Evolutionary conservation across 2,888 invertebrate genomes (phyloP).

Genomic region (Willowsia nigromaculata): DNA sequence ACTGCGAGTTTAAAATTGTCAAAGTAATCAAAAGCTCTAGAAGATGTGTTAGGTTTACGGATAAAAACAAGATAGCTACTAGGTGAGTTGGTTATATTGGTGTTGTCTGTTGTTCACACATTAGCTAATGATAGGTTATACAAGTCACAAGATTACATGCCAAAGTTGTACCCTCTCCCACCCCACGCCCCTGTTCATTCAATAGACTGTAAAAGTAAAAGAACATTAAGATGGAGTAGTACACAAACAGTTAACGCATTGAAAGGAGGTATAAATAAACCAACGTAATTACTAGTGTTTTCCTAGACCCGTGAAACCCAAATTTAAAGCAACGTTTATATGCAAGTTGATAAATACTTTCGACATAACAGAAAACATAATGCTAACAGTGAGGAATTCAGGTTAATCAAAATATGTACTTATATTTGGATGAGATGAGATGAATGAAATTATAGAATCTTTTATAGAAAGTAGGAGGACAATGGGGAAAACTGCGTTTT

Average conservation of each 20-base stretch:
- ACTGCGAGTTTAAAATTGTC: slow-evolving; percentile 1
- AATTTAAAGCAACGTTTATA: too few species aligned
- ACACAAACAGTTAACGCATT: too few species aligned
- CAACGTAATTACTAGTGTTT: too few species aligned
- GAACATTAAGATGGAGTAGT: neutral
- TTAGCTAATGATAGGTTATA: neutral
- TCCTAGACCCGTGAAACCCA: too few species aligned
- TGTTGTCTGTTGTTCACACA: neutral
- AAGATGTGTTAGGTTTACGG: neutral
- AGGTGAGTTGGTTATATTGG: neutral
- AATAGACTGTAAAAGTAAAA: neutral
- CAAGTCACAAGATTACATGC: neutral
- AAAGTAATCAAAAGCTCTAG: neutral
- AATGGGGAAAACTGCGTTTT: neutral
- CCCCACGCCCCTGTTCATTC: neutral
- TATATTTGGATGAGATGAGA: neutral
- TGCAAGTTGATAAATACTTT: too few species aligned
- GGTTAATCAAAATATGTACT: neutral
- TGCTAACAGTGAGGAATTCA: too few species aligned
- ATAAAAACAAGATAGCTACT: neutral
- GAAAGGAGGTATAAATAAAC: too few species aligned
- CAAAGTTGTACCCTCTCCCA: neutral
- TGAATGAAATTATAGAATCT: too few species aligned
- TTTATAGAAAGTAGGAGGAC: neutral
- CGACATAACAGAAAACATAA: too few species aligned